Base-by-base conservation (phyloP, 2,888 invertebrate genomes). In the Drosophila tanythrix region DNA sequence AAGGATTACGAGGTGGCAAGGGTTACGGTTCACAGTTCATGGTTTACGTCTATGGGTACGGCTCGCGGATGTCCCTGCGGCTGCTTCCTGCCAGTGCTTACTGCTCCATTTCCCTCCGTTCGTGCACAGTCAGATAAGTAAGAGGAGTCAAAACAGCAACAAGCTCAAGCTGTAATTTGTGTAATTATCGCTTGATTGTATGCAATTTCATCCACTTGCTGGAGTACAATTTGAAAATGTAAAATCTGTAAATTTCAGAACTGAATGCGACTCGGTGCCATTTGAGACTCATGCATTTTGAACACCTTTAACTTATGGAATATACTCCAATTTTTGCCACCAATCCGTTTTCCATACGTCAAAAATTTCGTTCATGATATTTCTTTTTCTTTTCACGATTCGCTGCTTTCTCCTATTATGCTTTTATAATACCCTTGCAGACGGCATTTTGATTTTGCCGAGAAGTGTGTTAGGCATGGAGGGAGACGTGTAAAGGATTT, bases 101-200 rank as follows among this genome's bases (percentile, higher is more conserved):
- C 55, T 18, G 15, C n/a, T 40, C 48, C 43, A 53, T 40, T 70
- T 55, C 46, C 46, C 55, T 31, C 35, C 48, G 51, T 11, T 33
- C 15, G 36, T 71, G 52, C 72, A 33, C 72, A 60, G 36, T 43
- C n/a, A 35, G 69, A 46, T 55, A 67, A 59, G 58, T 36, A 11
- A 38, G 33, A 43, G 25, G 60, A 76, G 77, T 58, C 48, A 21
- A 38, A 51, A 56, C 56, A 31, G 25, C 33, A 52, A 29, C 46
- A 60, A 71, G 46, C 64, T 46, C 10, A 31, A 53, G 74, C 55
- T 58, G 79, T 79, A 79, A 80, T 75, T 80, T 68, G 25, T 31
- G 70, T 63, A 76, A 76, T 76, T 76, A 76, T 80, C 81, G 61
- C 79, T 76, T 55, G 59, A 50, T 60, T 73, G 74, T 64, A 59